These are phyloP conservation scores for Drosophila bipectinata DNA, from an alignment of 1,140 invertebrate species.

Conservation along the genomic window DNA sequence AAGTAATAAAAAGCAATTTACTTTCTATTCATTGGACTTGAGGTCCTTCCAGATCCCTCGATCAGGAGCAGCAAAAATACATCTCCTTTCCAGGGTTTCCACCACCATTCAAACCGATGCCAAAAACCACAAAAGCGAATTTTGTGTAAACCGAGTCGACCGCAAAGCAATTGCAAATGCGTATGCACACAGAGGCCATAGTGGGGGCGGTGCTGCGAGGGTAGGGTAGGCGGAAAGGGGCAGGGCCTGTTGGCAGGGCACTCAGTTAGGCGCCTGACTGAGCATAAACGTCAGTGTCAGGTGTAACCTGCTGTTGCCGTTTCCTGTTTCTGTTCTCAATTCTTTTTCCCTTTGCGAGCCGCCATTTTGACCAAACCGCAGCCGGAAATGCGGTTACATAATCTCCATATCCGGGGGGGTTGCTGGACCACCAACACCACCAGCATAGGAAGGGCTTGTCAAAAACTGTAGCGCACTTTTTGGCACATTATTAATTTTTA, in stretches of 20 bases:
- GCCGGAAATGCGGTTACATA: conserved; percentile 77
- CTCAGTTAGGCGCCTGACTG: conserved; percentile 50
- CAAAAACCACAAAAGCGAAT: conserved; percentile 73
- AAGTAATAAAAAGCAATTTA: conserved; percentile 12
- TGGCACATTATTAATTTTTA: conserved; percentile 67
- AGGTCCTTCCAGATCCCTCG: conserved; percentile 1
- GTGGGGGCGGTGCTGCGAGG: no score
- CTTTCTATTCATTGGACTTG: conserved; percentile 6
- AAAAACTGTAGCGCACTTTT: conserved; percentile 66
- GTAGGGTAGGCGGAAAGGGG: background rate
- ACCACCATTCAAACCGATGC: conserved; percentile 24
- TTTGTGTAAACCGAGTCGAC: conserved; percentile 75
- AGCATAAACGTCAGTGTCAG: conserved; percentile 62
- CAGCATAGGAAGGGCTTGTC: conserved; percentile 9
- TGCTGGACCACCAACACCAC: background rate
- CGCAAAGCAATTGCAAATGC: conserved; percentile 76
- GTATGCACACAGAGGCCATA: conserved; percentile 17
- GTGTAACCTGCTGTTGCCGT: conserved; percentile 40
- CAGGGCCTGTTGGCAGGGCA: conserved; percentile 15
- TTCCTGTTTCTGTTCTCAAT: conserved; percentile 21
- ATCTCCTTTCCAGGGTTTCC: background rate
- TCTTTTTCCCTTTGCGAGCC: conserved; percentile 23
- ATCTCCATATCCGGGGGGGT: conserved; percentile 52
- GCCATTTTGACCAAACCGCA: conserved; percentile 45
- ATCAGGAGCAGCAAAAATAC: conserved; percentile 5